phyloP scores from a whole-genome alignment of 2,888 invertebrate genomes.

The Oxyteleia sp. region DNA sequence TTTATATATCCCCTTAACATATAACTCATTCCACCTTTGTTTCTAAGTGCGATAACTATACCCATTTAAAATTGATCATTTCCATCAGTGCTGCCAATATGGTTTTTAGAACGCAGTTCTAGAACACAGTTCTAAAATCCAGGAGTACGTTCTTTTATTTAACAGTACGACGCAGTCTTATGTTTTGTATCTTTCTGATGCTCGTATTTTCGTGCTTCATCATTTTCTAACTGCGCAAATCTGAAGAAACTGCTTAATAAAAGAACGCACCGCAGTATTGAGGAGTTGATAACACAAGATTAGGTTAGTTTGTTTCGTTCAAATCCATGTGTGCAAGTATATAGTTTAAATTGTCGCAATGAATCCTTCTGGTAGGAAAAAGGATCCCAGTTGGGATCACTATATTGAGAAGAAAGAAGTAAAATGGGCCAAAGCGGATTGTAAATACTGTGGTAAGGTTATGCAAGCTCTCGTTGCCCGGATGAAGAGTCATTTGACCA shows the following conservation, averaged over 20 bases:
- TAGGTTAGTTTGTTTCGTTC: conserved; percentile 9
- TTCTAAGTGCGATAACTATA: neutral
- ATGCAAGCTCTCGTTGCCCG: conserved; percentile 22
- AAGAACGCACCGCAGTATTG: too few relatives aligned
- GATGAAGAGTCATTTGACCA: conserved; percentile 10
- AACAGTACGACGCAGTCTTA: too few relatives aligned
- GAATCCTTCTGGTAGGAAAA: conserved; percentile 25
- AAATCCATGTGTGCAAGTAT: neutral
- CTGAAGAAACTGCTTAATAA: too few relatives aligned
- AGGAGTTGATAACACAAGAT: conserved; percentile 4
- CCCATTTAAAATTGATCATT: neutral
- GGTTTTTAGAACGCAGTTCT: conserved; percentile 20
- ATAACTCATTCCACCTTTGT: neutral
- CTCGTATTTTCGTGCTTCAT: too few relatives aligned
- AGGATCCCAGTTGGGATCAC: conserved; percentile 13
- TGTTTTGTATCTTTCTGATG: too few relatives aligned
- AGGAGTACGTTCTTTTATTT: too few relatives aligned
- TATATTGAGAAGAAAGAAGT: conserved; percentile 6
- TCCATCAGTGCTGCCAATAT: conserved; percentile 10
- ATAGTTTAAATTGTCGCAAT: conserved; percentile 13
- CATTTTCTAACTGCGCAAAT: too few relatives aligned
- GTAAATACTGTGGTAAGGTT: conserved; percentile 7
- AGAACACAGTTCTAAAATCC: neutral
- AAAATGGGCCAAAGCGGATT: conserved; percentile 16
- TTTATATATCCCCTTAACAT: neutral